Conservation (phyloP, 2,113 vertebrate species). For the Electrona antarctica region DNA sequence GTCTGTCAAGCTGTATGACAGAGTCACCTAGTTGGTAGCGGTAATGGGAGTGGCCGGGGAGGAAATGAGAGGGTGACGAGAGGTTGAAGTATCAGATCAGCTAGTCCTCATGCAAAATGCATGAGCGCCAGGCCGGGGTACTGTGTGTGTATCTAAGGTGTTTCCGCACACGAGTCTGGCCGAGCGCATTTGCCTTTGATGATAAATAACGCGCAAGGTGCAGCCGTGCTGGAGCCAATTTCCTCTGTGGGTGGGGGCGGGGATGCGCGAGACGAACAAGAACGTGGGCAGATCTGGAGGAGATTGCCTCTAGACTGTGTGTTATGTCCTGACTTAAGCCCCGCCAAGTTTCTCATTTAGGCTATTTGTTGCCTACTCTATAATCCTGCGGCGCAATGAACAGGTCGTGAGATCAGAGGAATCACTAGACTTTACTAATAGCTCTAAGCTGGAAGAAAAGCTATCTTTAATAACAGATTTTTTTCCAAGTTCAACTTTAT, state of each 20-base stretch:
- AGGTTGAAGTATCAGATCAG: conserved; percentile 52
- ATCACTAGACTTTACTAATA: conserved; percentile 26
- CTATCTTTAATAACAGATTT: no score
- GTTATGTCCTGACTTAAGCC: conserved; percentile 28
- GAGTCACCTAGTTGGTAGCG: conserved; percentile 38
- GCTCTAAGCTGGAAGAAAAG: no score
- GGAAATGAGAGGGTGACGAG: conserved; percentile 49
- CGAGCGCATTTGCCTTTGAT: conserved; percentile 34
- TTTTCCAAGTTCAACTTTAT: no score
- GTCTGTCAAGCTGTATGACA: conserved; percentile 53
- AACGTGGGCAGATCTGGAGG: conserved; percentile 23
- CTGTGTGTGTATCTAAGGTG: no score
- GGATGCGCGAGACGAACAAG: conserved; percentile 33
- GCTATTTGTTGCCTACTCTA: conserved; percentile 13
- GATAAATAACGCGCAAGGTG: conserved; percentile 28
- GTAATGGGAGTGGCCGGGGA: conserved; percentile 42
- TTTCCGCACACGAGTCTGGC: conserved; percentile 39
- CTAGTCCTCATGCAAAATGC: conserved; percentile 53
- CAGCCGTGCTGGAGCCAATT: conserved; percentile 42
- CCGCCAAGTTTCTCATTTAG: conserved; percentile 13
- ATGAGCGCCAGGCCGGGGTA: not conserved
- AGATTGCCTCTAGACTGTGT: conserved; percentile 20
- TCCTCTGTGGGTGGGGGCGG: conserved; percentile 34
- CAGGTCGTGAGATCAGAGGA: conserved; percentile 29
- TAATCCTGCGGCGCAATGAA: conserved; percentile 20